Conservation (phyloP, 2,888 invertebrate genomes). For the Limnephilus rhombicus region DNA sequence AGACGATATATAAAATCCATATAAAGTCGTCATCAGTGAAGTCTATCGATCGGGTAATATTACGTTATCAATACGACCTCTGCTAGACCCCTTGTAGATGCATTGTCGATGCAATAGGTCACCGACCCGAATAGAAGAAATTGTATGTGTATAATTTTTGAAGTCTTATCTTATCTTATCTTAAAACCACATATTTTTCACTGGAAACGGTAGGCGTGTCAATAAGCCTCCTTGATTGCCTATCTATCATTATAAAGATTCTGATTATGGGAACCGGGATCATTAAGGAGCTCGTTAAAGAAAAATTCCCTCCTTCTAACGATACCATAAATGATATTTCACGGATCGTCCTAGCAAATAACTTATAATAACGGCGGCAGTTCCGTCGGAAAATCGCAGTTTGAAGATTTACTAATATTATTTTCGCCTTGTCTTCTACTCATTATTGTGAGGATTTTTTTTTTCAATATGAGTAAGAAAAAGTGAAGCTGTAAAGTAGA, state of each 20-base stretch:
- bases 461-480: not conserved
- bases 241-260: slow-evolving; percentile 41
- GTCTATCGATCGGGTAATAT: too few species aligned
- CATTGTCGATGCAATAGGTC: too few species aligned
- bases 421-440: not conserved
- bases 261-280: slow-evolving; percentile 31
- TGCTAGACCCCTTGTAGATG: too few species aligned
- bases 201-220: not conserved
- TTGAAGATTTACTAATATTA: not conserved
- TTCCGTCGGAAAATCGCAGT: not conserved
- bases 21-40: too few species aligned
- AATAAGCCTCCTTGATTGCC: slow-evolving; percentile 24
- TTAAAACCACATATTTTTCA: not conserved
- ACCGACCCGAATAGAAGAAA: too few species aligned
- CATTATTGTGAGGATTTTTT: not conserved
- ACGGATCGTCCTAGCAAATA: not conserved
- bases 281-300: slow-evolving; percentile 38
- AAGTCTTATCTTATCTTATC: not conserved
- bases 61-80: too few species aligned
- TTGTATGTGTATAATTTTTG: not conserved
- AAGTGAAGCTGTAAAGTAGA: too few species aligned
- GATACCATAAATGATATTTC: slow-evolving; percentile 29
- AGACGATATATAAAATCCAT: too few species aligned
- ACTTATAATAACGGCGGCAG: slow-evolving; percentile 16
- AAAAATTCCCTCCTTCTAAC: slow-evolving; percentile 30